Evolutionary conservation across 2,797 vertebrate species (phyloP).

Genomic region (Limnodromus scolopaceus): DNA sequence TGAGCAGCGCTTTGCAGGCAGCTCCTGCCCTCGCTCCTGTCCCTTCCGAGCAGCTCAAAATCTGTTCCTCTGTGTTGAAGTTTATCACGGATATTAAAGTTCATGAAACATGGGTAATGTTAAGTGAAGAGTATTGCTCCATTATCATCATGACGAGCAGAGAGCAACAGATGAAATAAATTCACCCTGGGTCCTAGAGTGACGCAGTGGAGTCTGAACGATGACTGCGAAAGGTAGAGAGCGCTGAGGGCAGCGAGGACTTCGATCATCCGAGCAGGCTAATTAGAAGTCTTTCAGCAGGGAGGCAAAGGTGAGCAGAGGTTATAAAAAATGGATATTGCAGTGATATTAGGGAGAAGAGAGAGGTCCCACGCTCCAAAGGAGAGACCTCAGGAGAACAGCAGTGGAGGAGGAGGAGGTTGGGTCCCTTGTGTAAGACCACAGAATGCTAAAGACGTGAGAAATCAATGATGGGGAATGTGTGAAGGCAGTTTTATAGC

Average conservation of each 20-base stretch:
- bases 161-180: not conserved
- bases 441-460: not conserved
- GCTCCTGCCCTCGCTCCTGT: not conserved
- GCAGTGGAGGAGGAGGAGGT: not conserved
- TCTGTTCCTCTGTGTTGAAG: not conserved
- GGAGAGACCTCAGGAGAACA: not conserved
- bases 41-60: not conserved
- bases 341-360: not conserved
- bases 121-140: not conserved
- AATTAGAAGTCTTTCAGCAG: slow-evolving; percentile 38
- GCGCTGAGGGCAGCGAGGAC: not conserved
- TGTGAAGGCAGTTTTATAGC: not conserved
- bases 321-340: slow-evolving; percentile 17
- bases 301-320: not conserved
- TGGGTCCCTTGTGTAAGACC: not conserved
- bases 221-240: not conserved
- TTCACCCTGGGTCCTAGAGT: not conserved
- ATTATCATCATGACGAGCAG: not conserved
- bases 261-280: not conserved
- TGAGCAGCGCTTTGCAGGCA: not conserved
- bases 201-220: not conserved
- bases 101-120: not conserved
- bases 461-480: not conserved
- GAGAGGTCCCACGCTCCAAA: not conserved
- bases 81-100: not conserved